Evolutionary conservation across 2,888 invertebrate genomes (phyloP), one percentile per base, ranked within the genome.

Genomic region (Calephelis perditalis): DNA sequence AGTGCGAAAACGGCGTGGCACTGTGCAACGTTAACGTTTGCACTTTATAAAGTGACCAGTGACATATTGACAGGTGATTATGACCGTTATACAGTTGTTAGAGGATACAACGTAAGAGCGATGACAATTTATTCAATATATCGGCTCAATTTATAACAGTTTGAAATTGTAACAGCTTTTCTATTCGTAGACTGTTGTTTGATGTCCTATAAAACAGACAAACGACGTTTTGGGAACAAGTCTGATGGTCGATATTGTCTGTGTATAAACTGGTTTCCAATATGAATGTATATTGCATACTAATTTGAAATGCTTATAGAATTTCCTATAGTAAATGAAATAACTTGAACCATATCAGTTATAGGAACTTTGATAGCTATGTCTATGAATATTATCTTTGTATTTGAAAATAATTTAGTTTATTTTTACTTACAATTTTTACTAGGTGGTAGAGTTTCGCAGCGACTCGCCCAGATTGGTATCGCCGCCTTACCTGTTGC

Each of bases 61-160:
- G 78, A 80, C 75, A 76, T 72, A 79, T 79, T 75, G 78, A 75
- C 79, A 79, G 71, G 78, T 75, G 78, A 86, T 82, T 84, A 82
- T 85, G 78, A 81, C 71, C 75, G 67, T 74, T 82, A 80, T 79
- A 71, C 75, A 77, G 75, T 65, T 66, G 67, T 62, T 63, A 64
- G 61, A 15, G 49, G 26, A 73, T 70, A 67, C 63, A 69, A 44
- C 70, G 64, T 69, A 70, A 69, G 68, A 67, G 68, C 67, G 65
- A 65, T 69, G 71, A 73, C 75, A 68, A 80, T 81, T 74, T 79
- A 77, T 77, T 74, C 74, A 70, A 74, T 73, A 71, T 78, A 80
- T 78, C 70, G 75, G 66, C 61, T 70, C 72, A 71, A 79, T 81
- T 75, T 74, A 73, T 77, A 59, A 59, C 57, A 37, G 54, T 58